Conservation (phyloP, 2,888 invertebrate species). For the Drosophila testacea region DNA sequence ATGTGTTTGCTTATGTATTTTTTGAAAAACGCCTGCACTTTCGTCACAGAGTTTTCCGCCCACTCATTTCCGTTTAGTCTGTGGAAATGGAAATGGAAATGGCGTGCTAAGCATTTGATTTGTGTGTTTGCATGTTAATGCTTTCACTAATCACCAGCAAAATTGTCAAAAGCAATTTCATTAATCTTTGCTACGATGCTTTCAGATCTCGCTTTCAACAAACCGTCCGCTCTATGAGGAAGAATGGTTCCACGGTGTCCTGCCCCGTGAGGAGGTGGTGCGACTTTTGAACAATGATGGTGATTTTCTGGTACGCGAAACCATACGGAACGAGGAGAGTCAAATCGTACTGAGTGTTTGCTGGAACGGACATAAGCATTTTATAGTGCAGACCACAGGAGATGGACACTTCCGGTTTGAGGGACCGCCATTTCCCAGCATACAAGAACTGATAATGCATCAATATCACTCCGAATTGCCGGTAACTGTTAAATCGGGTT, state of each 20-base stretch:
- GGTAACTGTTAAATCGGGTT: conserved; percentile 96
- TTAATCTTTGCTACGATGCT: conserved; percentile 14
- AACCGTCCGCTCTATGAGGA: conserved; percentile 93
- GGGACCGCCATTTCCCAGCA: conserved; percentile 96
- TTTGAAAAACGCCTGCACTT: conserved; percentile 56
- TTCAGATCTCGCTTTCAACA: conserved; percentile 85
- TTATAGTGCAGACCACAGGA: conserved; percentile 97
- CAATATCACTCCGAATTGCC: conserved; percentile 94
- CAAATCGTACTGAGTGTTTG: conserved; percentile 97
- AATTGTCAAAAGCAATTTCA: background rate
- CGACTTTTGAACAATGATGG: conserved; percentile 95
- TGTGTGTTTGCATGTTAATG: conserved; percentile 53
- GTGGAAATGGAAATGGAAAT: conserved; percentile 46
- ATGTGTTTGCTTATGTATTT: conserved; percentile 26
- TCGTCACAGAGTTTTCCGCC: conserved; percentile 56
- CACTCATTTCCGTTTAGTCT: conserved; percentile 67
- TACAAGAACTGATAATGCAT: conserved; percentile 95
- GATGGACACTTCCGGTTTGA: conserved; percentile 98
- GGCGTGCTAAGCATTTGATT: conserved; percentile 55
- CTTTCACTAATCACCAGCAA: conserved; percentile 44
- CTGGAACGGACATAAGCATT: conserved; percentile 98
- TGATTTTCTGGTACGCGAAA: conserved; percentile 97
- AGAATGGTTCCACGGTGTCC: conserved; percentile 98
- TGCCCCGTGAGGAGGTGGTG: conserved; percentile 98
- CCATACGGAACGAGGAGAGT: conserved; percentile 94